Evolutionary conservation across 2,797 vertebrate genomes (phyloP).

Genomic region (Anabacerthia variegaticeps): DNA sequence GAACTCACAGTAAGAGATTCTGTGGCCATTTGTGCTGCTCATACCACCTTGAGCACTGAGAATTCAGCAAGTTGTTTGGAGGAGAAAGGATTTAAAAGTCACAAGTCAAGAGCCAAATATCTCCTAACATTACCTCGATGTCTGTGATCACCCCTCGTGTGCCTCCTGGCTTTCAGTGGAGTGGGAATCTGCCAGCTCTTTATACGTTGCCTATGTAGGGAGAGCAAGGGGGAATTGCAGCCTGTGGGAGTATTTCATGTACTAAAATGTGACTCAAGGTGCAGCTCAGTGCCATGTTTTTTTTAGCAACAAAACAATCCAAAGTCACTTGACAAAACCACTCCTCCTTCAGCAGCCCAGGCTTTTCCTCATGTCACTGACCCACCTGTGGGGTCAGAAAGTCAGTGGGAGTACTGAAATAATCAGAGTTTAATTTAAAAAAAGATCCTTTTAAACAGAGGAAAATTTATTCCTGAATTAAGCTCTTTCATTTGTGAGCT

Average conservation of each 20-base stretch:
- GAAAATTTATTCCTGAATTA: not conserved
- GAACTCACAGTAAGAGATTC: not conserved
- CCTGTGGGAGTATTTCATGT: not conserved
- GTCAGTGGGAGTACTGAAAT: not conserved
- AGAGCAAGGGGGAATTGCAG: not conserved
- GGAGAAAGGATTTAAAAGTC: not conserved
- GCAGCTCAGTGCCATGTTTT: not conserved
- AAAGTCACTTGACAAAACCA: not conserved
- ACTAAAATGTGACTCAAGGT: not conserved
- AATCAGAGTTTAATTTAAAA: not conserved
- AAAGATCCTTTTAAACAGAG: not conserved
- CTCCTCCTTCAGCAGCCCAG: not conserved
- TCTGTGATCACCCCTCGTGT: not conserved
- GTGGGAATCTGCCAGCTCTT: not conserved
- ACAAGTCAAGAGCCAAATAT: not conserved
- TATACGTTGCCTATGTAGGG: accelerated
- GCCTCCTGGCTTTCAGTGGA: not conserved
- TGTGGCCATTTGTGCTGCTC: not conserved
- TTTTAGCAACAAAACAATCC: not conserved
- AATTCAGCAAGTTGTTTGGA: not conserved
- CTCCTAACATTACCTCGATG: not conserved
- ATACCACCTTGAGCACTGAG: accelerated
- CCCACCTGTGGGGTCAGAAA: not conserved
- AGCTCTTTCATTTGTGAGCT: not conserved
- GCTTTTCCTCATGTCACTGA: not conserved